Base-by-base conservation (phyloP, 2,797 vertebrate genomes). In the Potorous gilbertii region DNA sequence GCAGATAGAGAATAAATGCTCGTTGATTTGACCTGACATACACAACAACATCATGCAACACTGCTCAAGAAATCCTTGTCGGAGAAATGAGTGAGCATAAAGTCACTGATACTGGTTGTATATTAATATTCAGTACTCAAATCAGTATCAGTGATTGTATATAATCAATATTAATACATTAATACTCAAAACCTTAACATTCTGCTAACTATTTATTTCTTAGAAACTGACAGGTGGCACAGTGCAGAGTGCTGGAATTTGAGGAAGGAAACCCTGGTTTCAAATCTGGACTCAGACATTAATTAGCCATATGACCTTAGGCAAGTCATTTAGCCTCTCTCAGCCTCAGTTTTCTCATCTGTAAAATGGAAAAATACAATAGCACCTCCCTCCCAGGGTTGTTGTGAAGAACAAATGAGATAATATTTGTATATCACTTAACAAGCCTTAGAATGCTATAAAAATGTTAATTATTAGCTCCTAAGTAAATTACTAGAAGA, bases 371-470 rank as follows among this genome's bases (percentile, higher is more conserved):
- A 21, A 6, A 57, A 9, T 34, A 18, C 54, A 40, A 46, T 1
- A 54, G 56, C 62, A 56, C 55, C 31, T 0, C 27, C 3, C 21
- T 21, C 13, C 12, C 4, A 56, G 54, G 40, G 27, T 0, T 28
- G 55, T 4, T 10, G 24, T 5, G 3, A 81, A 18, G 34, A 90
- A 46, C 2, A 12, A 56, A 46, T n/a, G 5, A 31, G 52, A 28
- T 18, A 21, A 89, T 0, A 3, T 1, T 1, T 0, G 0, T 4
- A 0, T 29, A n/a, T 54, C 57, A 24, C 11, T 52, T 0, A 0
- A 5, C 54, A 46, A 46, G 21, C 21, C 40, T 81, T 74, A 40
- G 66, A 74, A 18, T 81, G 8, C 18, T 81, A 31, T 52, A 9
- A 13, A 24, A 62, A 56, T 8, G 0, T 24, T 90, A 3, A 21